Evolutionary conservation across 2,797 vertebrate species (phyloP).

Genomic region (Melopsittacus undulatus): DNA sequence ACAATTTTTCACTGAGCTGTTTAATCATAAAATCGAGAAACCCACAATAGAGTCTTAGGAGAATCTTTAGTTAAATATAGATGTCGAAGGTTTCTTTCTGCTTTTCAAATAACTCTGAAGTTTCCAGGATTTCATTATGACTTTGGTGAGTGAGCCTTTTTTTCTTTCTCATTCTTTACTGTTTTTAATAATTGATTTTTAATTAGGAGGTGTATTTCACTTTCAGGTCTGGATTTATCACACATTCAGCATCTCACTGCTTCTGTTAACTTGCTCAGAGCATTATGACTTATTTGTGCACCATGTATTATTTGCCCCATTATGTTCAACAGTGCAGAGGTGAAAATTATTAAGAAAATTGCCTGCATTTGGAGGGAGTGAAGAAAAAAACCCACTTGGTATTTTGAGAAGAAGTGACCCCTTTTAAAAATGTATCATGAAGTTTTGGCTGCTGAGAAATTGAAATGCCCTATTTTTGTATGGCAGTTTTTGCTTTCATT

Average conservation of each 20-base stretch:
- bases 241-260: neutral
- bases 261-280: slow-evolving; percentile 1
- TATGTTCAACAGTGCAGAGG: neutral
- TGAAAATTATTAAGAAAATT: neutral
- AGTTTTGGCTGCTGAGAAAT: neutral
- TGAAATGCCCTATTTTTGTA: neutral
- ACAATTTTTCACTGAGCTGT: slow-evolving; percentile 38
- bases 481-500: neutral
- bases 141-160: slow-evolving; percentile 36
- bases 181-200: slow-evolving; percentile 67
- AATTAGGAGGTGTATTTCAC: slow-evolving; percentile 48
- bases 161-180: slow-evolving; percentile 43
- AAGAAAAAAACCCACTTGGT: neutral
- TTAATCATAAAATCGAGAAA: slow-evolving; percentile 46
- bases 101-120: slow-evolving; percentile 48
- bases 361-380: neutral
- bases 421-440: neutral
- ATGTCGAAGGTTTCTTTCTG: slow-evolving; percentile 37
- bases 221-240: slow-evolving; percentile 40
- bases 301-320: neutral
- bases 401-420: neutral
- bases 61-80: slow-evolving; percentile 49
- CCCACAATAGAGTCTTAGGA: neutral
- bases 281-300: slow-evolving; percentile 6
- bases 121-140: slow-evolving; percentile 44